phyloP scores from a whole-genome alignment of 2,113 vertebrate species.

The Callopanchax toddi region DNA sequence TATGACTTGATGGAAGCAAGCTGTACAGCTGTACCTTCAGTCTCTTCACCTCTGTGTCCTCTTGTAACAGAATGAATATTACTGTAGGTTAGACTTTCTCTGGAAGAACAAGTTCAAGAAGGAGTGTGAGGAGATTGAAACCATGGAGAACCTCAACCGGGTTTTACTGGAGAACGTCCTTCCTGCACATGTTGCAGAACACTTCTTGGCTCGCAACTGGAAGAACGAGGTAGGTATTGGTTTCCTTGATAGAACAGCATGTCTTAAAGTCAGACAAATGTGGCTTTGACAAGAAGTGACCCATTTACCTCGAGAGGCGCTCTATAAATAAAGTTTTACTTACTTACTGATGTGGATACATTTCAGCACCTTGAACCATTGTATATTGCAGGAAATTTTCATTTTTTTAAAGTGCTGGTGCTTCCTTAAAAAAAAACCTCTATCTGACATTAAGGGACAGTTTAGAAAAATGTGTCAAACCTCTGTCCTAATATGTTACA shows the following conservation, averaged over 20 bases:
- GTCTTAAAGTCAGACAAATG: not conserved
- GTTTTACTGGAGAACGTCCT: constrained; percentile 97
- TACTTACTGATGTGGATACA: no score
- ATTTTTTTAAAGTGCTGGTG: no score
- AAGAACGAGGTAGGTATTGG: constrained; percentile 89
- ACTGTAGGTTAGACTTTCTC: constrained; percentile 99
- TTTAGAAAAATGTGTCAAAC: not conserved
- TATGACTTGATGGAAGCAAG: constrained; percentile 90
- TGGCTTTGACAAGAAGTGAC: no score
- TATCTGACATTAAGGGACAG: no score
- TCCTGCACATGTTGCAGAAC: constrained; percentile 95
- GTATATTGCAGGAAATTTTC: not conserved
- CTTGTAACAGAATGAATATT: constrained; percentile 99
- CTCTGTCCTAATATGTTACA: constrained; percentile 1
- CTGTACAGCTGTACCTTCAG: constrained; percentile 76
- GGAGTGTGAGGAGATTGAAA: constrained; percentile 99
- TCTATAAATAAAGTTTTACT: no score
- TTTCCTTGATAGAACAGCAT: not conserved
- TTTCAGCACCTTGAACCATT: no score
- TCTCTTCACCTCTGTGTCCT: constrained; percentile 98
- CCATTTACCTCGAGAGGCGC: no score
- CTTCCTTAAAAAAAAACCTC: no score
- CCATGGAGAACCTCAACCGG: constrained; percentile 97
- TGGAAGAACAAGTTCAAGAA: constrained; percentile 99
- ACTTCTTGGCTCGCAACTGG: constrained; percentile 96